Conservation (phyloP, 2,888 invertebrate species). For the Deroplatys truncata region DNA sequence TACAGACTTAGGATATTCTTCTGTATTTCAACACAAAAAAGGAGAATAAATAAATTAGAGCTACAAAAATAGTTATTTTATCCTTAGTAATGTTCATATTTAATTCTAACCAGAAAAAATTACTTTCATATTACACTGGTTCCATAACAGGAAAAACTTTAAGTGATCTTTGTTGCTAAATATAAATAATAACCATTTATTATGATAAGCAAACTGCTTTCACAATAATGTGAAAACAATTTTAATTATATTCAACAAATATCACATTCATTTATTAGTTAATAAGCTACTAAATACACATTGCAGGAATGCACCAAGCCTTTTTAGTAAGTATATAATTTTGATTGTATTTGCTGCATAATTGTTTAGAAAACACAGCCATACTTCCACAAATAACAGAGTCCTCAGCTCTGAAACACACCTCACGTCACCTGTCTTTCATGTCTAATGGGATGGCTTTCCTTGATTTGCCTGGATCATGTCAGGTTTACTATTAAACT, state of each 20-base stretch:
- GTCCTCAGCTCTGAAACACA: conserved; percentile 5
- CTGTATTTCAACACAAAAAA: background rate
- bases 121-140: background rate
- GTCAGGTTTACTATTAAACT: conserved; percentile 5
- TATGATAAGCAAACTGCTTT: background rate
- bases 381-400: conserved; percentile 2
- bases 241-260: background rate
- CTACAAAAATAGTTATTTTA: background rate
- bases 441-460: background rate
- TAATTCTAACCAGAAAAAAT: background rate
- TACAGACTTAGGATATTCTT: background rate
- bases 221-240: background rate
- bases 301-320: background rate
- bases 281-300: background rate
- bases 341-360: conserved; percentile 1
- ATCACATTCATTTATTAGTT: background rate
- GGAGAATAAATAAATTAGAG: background rate
- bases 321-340: background rate
- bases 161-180: background rate
- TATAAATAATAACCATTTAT: background rate
- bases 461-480: conserved; percentile 1
- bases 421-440: background rate
- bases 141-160: background rate
- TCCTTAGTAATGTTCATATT: background rate
- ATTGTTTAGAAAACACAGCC: conserved; percentile 3